Evolutionary conservation across 2,888 invertebrate genomes (phyloP).

Genomic region (Ypsolopha scabrella): DNA sequence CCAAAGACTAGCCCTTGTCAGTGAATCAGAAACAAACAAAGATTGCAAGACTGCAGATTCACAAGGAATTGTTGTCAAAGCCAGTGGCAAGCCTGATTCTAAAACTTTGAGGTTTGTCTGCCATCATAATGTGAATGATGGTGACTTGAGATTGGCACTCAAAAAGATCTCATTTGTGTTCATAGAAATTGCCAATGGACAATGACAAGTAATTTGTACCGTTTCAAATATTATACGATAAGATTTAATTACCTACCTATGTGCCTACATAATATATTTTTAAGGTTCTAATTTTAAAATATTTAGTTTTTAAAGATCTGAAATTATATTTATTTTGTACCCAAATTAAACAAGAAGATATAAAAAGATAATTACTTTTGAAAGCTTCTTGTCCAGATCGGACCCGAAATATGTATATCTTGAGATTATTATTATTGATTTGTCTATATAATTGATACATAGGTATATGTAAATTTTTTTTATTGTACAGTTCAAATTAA

Average conservation of each 20-base stretch:
- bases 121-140: slow-evolving; percentile 73
- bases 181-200: slow-evolving; percentile 45
- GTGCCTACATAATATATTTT: too few relatives aligned
- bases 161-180: slow-evolving; percentile 72
- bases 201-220: not conserved
- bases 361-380: too few relatives aligned
- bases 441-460: too few relatives aligned
- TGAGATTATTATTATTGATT: too few relatives aligned
- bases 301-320: not conserved
- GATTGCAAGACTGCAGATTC: slow-evolving; percentile 45
- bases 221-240: not conserved
- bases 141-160: slow-evolving; percentile 67
- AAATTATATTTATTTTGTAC: too few relatives aligned
- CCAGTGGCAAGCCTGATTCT: slow-evolving; percentile 57
- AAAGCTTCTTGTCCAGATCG: too few relatives aligned
- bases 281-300: not conserved
- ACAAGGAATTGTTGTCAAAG: slow-evolving; percentile 48
- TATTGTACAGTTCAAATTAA: too few relatives aligned
- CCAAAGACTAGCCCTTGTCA: slow-evolving; percentile 54
- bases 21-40: slow-evolving; percentile 50
- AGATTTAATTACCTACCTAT: not conserved
- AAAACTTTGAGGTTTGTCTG: slow-evolving; percentile 71
- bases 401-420: too few relatives aligned
- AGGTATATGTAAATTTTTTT: too few relatives aligned
- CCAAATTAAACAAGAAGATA: too few relatives aligned